phyloP scores from a whole-genome alignment of 1,140 invertebrate genomes.

The Dysdera silvatica region DNA sequence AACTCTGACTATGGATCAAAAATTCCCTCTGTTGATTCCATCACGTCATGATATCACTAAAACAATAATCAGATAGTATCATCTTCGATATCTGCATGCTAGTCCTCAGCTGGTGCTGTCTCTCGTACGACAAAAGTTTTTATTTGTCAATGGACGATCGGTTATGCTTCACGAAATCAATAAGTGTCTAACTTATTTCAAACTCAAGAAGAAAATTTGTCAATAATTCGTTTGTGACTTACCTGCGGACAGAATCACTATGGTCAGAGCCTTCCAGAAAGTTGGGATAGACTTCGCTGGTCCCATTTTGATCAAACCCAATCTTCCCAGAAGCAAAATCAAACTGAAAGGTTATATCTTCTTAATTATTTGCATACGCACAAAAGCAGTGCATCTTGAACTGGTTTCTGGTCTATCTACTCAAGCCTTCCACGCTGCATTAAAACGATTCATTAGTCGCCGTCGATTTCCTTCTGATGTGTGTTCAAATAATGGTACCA shows the following conservation, averaged over 20 bases:
- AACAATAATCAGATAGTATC: no score
- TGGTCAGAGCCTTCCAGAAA: slow-evolving; percentile 35
- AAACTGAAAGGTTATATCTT: slow-evolving; percentile 38
- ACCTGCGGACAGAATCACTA: slow-evolving; percentile 31
- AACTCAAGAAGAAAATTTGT: no score
- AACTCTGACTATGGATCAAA: no score
- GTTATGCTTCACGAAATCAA: no score
- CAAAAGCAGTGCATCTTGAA: slow-evolving; percentile 46
- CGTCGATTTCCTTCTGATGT: slow-evolving; percentile 27
- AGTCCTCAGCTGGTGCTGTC: no score
- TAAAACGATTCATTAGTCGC: slow-evolving; percentile 42
- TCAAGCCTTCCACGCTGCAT: slow-evolving; percentile 40
- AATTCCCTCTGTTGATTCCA: no score
- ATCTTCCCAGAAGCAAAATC: background rate
- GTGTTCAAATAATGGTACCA: background rate
- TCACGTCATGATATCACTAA: no score
- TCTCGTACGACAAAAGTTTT: no score
- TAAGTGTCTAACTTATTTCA: no score
- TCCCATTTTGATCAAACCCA: slow-evolving; percentile 39
- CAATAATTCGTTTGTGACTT: no score
- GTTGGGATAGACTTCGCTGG: slow-evolving; percentile 44
- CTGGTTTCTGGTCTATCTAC: slow-evolving; percentile 40
- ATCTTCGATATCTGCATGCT: no score
- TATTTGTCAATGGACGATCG: no score
- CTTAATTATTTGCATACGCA: slow-evolving; percentile 45